Evolutionary conservation across 2,888 invertebrate species (phyloP).

Genomic region (Rhingia rostrata): DNA sequence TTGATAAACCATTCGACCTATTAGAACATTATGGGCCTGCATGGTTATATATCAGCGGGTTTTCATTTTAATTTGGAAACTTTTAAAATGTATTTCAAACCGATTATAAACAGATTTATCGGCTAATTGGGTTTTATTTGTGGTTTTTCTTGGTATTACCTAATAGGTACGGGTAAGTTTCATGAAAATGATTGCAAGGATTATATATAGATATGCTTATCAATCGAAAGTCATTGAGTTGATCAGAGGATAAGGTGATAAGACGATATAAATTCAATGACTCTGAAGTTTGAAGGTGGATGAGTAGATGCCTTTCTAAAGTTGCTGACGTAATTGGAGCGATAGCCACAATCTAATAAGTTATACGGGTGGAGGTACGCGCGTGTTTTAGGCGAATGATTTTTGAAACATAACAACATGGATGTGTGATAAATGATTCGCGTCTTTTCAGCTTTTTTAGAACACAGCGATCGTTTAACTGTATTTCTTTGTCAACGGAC

Average conservation of each 20-base stretch:
- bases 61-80: conserved; percentile 27
- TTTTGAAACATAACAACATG: too few relatives aligned
- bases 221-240: conserved; percentile 1
- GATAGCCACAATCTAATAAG: too few relatives aligned
- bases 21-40: neutral
- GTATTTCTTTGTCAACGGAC: too few relatives aligned
- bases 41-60: neutral
- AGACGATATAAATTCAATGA: neutral
- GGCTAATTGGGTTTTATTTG: conserved; percentile 18
- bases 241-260: neutral
- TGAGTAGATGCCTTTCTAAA: neutral
- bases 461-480: too few relatives aligned
- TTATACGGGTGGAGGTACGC: too few relatives aligned
- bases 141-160: conserved; percentile 10
- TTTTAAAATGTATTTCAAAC: conserved; percentile 10
- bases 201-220: conserved; percentile 7
- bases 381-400: too few relatives aligned
- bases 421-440: too few relatives aligned
- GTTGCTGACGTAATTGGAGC: too few relatives aligned
- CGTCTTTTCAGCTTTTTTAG: too few relatives aligned
- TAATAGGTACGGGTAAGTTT: neutral
- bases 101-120: neutral
- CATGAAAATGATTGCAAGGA: neutral
- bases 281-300: neutral
- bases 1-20: too few relatives aligned